phyloP scores from a whole-genome alignment of 2,888 invertebrate genomes.

The Schizotus pectinicornis region DNA sequence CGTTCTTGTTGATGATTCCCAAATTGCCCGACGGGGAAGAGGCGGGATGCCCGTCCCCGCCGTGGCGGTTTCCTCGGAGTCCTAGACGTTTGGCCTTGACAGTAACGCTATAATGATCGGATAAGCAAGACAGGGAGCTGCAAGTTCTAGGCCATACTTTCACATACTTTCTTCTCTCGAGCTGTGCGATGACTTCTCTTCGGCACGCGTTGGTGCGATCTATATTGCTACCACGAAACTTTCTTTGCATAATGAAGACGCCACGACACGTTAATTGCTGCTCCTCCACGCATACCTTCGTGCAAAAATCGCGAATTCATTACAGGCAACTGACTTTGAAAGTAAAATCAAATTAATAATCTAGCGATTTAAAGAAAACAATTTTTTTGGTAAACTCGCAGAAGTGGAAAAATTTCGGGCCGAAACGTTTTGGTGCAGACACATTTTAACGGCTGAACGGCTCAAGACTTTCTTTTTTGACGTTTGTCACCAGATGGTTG shows the following conservation, averaged over 20 bases:
- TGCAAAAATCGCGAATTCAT: no score
- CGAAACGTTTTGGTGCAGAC: slow-evolving; percentile 3
- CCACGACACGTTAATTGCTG: slow-evolving; percentile 11
- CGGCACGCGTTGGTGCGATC: slow-evolving; percentile 30
- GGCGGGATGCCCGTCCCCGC: slow-evolving; percentile 14
- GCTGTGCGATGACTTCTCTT: slow-evolving; percentile 26
- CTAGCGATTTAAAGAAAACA: background rate
- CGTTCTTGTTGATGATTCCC: slow-evolving; percentile 17
- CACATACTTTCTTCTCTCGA: slow-evolving; percentile 55
- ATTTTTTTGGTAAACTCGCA: background rate
- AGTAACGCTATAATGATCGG: slow-evolving; percentile 47
- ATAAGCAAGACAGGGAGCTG: slow-evolving; percentile 54
- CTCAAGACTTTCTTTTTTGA: slow-evolving; percentile 14
- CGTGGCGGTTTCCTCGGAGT: slow-evolving; percentile 35
- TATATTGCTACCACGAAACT: slow-evolving; percentile 33
- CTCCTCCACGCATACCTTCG: no score
- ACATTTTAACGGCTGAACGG: background rate
- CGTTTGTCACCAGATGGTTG: slow-evolving; percentile 17
- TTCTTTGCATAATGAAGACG: slow-evolving; percentile 37
- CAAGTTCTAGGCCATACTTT: slow-evolving; percentile 58
- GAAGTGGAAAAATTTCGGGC: no score
- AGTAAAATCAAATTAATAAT: no score
- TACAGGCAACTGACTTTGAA: no score
- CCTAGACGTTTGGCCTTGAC: slow-evolving; percentile 53
- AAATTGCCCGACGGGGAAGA: background rate